Base-by-base conservation (phyloP, 2,888 invertebrate species). In the Leptopilina drosophilae region DNA sequence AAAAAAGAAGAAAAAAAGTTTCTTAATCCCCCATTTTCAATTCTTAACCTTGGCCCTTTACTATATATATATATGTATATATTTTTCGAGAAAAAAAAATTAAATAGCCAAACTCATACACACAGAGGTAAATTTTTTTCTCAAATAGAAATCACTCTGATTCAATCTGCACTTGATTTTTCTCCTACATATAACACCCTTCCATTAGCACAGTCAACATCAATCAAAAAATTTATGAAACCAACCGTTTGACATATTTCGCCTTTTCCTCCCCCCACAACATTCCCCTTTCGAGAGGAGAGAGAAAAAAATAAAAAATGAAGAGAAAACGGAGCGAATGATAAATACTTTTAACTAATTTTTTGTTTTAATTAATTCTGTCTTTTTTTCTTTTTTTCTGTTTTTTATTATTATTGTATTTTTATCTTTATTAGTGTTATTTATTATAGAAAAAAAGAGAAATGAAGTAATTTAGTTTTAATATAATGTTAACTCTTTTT, bases 211-310 rank as follows among this genome's bases (percentile, higher is more conserved):
- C n/a, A 14, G 59, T n/a, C 59, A n/a, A 59, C 59, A 59, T 59
- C 59, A 59, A 59, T 59, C 59, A 59, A 59, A 59, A 59, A 59
- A 59, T 15, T n/a, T 59, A 59, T 59, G 59, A 59, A 59, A 59
- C n/a, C 59, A 59, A 59, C 59, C 15, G 59, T 59, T 59, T 59
- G 59, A 15, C 59, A 62, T 49, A 11, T 49, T 49, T 49, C 42
- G 42, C 6, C 42, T 42, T 42, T 33, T 42, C 42, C 42, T 42
- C 42, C 42, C 42, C 42, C 42, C 42, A 42, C 42, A 42, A 42
- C 42, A 42, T 42, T 42, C 42, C 49, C 12, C 12, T 49, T 12
- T 12, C 9, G 11, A 49, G 11, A 49, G 11, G 1, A 49, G 49
- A 49, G 49, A 11, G 49, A 49, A 49, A 49, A 49, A 49, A 49